Evolutionary conservation across 2,113 vertebrate genomes (phyloP).

Genomic region (Fulica atra): DNA sequence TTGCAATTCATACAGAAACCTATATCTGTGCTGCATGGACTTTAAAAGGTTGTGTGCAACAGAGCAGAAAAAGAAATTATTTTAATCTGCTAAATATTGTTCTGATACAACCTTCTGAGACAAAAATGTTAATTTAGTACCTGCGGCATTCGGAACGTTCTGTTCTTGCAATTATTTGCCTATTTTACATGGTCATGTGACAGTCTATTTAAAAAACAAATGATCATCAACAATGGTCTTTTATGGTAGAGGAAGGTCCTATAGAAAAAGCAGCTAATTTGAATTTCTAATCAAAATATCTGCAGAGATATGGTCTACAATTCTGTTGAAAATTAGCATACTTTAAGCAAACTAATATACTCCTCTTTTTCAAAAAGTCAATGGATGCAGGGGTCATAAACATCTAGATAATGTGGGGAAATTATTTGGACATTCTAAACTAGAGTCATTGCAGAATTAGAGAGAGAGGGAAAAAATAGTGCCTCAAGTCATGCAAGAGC

Average conservation of each 20-base stretch:
- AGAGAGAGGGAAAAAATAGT: background rate
- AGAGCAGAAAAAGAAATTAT: slow-evolving; percentile 69
- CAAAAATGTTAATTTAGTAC: slow-evolving; percentile 50
- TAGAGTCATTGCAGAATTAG: background rate
- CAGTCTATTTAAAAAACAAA: slow-evolving; percentile 30
- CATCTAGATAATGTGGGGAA: background rate
- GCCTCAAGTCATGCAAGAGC: background rate
- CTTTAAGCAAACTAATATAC: background rate
- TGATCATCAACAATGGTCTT: background rate
- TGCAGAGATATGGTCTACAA: background rate
- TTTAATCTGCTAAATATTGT: slow-evolving; percentile 58
- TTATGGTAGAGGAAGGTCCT: background rate
- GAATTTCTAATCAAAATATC: slow-evolving; percentile 31
- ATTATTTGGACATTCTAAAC: background rate
- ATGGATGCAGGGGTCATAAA: background rate
- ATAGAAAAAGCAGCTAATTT: background rate
- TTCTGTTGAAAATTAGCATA: background rate
- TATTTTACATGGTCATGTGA: background rate
- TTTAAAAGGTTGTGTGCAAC: slow-evolving; percentile 68
- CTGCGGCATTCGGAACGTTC: background rate
- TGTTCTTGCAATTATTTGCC: slow-evolving; percentile 30
- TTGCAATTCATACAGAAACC: slow-evolving; percentile 64
- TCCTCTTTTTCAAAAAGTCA: background rate
- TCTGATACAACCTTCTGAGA: slow-evolving; percentile 44
- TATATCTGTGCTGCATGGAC: background rate